A percentile compares a stretch with the other conserved stretches of the same genome.
phyloP scores from a whole-genome alignment of 1,140 invertebrate genomes.

The Microplitis demolitor region DNA sequence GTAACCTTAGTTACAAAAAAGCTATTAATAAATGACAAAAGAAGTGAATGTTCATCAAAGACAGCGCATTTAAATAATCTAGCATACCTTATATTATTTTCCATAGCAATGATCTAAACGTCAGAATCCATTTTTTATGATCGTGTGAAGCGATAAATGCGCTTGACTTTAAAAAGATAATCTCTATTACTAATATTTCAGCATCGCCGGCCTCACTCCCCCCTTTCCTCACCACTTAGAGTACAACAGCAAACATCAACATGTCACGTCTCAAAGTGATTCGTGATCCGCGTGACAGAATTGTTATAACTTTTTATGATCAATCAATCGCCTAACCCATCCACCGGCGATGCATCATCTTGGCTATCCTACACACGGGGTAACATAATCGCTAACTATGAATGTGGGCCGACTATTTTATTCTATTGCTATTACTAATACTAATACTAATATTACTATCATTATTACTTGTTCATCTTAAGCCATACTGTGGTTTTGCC shows the following conservation, averaged over 20 bases:
- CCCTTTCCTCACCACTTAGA: conserved; percentile 29
- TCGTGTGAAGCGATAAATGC: background rate
- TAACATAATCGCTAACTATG: background rate
- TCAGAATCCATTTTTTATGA: background rate
- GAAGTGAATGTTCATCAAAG: background rate
- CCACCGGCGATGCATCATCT: background rate
- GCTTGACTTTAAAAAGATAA: conserved; percentile 36
- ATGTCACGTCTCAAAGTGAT: conserved; percentile 21
- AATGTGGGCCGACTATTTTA: background rate
- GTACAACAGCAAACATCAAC: conserved; percentile 6
- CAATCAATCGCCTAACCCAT: conserved; percentile 6
- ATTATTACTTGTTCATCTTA: too few relatives aligned
- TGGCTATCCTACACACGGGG: background rate
- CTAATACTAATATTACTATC: too few relatives aligned
- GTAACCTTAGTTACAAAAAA: too few relatives aligned
- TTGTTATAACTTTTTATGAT: conserved; percentile 10
- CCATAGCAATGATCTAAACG: background rate
- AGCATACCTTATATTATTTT: background rate
- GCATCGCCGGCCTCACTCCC: conserved; percentile 14
- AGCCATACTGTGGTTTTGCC: too few relatives aligned
- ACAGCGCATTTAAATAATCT: background rate
- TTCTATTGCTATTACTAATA: too few relatives aligned
- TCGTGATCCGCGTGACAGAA: conserved; percentile 4
- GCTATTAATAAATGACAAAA: background rate
- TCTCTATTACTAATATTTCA: conserved; percentile 28